Evolutionary conservation across 2,113 vertebrate species (phyloP).

Genomic region (Callorhinus ursinus): DNA sequence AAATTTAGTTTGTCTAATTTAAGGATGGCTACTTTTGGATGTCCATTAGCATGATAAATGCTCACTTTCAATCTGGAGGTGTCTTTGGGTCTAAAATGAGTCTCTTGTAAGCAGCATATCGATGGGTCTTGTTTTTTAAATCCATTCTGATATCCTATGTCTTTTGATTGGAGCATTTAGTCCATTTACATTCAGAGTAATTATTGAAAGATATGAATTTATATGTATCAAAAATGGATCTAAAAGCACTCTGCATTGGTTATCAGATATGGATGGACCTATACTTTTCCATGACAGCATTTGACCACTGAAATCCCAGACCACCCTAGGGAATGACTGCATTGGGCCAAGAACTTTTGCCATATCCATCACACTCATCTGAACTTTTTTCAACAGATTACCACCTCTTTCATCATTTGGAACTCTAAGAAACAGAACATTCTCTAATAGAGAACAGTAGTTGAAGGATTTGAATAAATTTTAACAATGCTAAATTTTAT

Average conservation of each 20-base stretch:
- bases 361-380: not conserved
- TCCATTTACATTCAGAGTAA: not conserved
- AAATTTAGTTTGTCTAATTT: no score
- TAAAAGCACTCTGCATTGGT: not conserved
- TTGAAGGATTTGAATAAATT: not conserved
- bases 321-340: not conserved
- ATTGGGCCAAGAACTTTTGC: not conserved
- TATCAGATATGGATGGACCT: not conserved
- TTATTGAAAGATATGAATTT: not conserved
- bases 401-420: not conserved
- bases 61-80: no score
- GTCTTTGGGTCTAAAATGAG: not conserved
- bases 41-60: no score
- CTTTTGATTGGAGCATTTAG: not conserved
- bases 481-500: not conserved
- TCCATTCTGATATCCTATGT: not conserved
- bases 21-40: no score
- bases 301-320: not conserved
- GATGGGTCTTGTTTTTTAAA: not conserved
- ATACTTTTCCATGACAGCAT: not conserved
- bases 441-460: not conserved
- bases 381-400: not conserved
- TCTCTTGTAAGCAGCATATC: not conserved
- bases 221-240: not conserved
- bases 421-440: constrained; percentile 6